These are phyloP conservation scores for Gadus chalcogrammus DNA, from an alignment of 2,113 vertebrate species.

Conservation along the genomic window DNA sequence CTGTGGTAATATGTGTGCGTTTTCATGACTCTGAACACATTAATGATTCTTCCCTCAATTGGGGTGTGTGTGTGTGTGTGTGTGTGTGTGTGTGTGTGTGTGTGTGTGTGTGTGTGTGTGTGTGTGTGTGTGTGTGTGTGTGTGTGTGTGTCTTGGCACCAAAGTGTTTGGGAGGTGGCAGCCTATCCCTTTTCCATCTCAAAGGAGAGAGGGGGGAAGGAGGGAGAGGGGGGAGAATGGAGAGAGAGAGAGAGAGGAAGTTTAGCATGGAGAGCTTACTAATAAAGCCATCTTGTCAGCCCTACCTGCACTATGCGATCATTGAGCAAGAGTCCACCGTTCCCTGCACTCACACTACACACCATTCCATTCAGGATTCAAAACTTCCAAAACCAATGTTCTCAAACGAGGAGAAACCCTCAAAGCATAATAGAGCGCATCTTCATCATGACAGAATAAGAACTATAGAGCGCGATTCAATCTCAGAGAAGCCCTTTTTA, in stretches of 20 bases:
- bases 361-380: background rate
- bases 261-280: slow-evolving; percentile 17
- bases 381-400: background rate
- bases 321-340: slow-evolving; percentile 22
- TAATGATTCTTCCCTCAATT: no score
- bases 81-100: background rate
- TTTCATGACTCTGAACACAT: no score
- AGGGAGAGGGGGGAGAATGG: no score
- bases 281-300: slow-evolving; percentile 24
- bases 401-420: background rate
- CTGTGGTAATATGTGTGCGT: no score
- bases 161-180: background rate
- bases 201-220: no score
- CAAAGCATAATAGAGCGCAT: no score
- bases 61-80: background rate
- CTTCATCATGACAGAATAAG: no score
- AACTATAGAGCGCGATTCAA: background rate
- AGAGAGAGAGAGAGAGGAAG: no score
- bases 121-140: background rate
- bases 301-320: slow-evolving; percentile 9
- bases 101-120: background rate
- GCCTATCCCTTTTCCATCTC: slow-evolving; percentile 21
- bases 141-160: background rate
- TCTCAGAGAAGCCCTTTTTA: background rate
- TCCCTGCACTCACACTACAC: slow-evolving; percentile 13